These are phyloP conservation scores for Cuniculus paca DNA, from an alignment of 2,797 vertebrate species.

Conservation along the genomic window DNA sequence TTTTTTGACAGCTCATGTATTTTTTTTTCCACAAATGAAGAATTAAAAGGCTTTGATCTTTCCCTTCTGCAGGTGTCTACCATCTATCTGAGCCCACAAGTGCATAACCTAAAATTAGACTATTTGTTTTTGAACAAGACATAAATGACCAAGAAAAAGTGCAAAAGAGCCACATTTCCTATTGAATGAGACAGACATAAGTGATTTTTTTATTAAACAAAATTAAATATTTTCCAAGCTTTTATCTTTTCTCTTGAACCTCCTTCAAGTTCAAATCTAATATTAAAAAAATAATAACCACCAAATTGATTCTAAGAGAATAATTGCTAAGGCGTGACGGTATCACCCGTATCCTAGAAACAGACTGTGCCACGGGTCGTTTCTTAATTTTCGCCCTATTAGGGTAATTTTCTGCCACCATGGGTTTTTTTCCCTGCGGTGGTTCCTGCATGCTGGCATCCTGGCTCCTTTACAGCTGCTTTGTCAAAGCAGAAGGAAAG, in stretches of 20 bases:
- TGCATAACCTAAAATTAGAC: neutral
- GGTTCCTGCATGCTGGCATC: slow-evolving; percentile 76
- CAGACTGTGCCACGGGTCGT: slow-evolving; percentile 78
- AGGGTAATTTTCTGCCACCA: slow-evolving; percentile 89
- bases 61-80: slow-evolving; percentile 9
- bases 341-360: slow-evolving; percentile 87
- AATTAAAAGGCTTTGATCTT: neutral
- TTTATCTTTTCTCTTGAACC: slow-evolving; percentile 83
- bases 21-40: slow-evolving; percentile 34
- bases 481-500: slow-evolving; percentile 49
- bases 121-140: slow-evolving; percentile 79
- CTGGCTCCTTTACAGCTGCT: slow-evolving; percentile 57
- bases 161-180: slow-evolving; percentile 73
- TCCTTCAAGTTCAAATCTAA: slow-evolving; percentile 78
- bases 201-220: slow-evolving; percentile 86
- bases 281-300: slow-evolving; percentile 84
- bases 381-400: slow-evolving; percentile 92
- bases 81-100: neutral
- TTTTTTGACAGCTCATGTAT: neutral
- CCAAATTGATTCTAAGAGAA: slow-evolving; percentile 88
- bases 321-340: slow-evolving; percentile 89
- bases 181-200: slow-evolving; percentile 76
- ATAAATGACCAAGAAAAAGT: slow-evolving; percentile 76
- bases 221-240: slow-evolving; percentile 85
- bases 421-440: slow-evolving; percentile 75